Conservation (phyloP, 2,113 vertebrate species). For the Sceloporus undulatus region DNA sequence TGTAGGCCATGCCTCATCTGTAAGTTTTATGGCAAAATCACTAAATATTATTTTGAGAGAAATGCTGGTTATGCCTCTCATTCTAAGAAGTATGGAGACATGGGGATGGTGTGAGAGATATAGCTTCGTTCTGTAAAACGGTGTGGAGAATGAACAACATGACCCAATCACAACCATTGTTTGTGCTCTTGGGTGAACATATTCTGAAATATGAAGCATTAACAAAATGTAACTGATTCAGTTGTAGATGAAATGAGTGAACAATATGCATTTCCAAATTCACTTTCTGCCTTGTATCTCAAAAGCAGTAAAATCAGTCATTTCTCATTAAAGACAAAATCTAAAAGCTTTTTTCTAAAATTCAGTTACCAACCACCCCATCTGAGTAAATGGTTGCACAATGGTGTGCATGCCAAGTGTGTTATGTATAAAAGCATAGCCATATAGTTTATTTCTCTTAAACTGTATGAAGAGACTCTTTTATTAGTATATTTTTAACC, state of each 20-base stretch:
- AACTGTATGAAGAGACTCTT: slow-evolving; percentile 54
- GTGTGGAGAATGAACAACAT: not conserved
- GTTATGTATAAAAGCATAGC: slow-evolving; percentile 9
- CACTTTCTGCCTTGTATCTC: not conserved
- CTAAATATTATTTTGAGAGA: not conserved
- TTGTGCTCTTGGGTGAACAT: not conserved
- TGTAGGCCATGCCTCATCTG: not conserved
- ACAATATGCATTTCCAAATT: not conserved
- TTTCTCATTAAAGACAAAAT: slow-evolving; percentile 11
- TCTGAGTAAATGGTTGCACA: slow-evolving; percentile 32
- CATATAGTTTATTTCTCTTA: slow-evolving; percentile 44
- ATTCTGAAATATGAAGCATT: not conserved
- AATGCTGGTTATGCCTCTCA: not conserved
- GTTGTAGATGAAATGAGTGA: not conserved
- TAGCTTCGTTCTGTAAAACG: not conserved
- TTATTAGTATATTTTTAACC: slow-evolving; percentile 41
- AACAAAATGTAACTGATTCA: not conserved
- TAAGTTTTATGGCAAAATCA: not conserved
- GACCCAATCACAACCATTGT: not conserved
- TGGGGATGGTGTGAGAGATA: not conserved
- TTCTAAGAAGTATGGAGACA: not conserved
- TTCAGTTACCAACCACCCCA: slow-evolving; percentile 48
- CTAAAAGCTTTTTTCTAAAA: slow-evolving; percentile 49
- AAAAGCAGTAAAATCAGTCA: slow-evolving; percentile 33
- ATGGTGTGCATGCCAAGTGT: slow-evolving; percentile 44